phyloP scores from a whole-genome alignment of 2,888 invertebrate genomes.

The Trissolcus brochymenae region DNA sequence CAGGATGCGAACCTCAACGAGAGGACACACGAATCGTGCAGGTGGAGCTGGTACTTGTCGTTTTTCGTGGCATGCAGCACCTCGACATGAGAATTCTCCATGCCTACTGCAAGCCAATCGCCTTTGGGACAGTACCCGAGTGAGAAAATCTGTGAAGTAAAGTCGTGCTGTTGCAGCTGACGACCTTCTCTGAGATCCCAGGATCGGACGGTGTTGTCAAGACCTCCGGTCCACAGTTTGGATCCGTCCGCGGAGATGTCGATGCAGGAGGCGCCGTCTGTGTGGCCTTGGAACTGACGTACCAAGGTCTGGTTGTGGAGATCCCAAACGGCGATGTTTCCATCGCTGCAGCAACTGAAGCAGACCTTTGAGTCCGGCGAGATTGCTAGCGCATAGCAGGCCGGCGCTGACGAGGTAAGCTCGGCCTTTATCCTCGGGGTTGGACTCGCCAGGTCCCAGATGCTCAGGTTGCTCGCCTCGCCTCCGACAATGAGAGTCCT shows the following conservation, averaged over 20 bases:
- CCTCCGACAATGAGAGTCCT: slow-evolving; percentile 96
- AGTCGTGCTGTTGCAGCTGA: slow-evolving; percentile 97
- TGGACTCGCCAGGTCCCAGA: slow-evolving; percentile 96
- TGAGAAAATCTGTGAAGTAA: slow-evolving; percentile 91
- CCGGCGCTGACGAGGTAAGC: slow-evolving; percentile 92
- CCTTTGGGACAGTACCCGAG: slow-evolving; percentile 78
- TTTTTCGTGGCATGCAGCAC: slow-evolving; percentile 91
- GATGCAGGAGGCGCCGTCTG: slow-evolving; percentile 98
- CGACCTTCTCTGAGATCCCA: slow-evolving; percentile 97
- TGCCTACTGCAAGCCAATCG: slow-evolving; percentile 97
- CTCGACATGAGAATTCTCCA: slow-evolving; percentile 97
- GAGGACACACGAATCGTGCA: slow-evolving; percentile 96
- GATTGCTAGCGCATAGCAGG: slow-evolving; percentile 97
- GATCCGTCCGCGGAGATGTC: slow-evolving; percentile 85
- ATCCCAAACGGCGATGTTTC: slow-evolving; percentile 98
- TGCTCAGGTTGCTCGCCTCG: slow-evolving; percentile 94
- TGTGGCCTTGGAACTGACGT: slow-evolving; percentile 95
- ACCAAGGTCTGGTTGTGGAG: slow-evolving; percentile 93
- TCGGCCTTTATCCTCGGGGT: slow-evolving; percentile 95
- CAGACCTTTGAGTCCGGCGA: slow-evolving; percentile 98
- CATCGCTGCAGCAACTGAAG: slow-evolving; percentile 99
- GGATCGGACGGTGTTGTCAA: slow-evolving; percentile 95
- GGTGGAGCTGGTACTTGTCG: slow-evolving; percentile 96
- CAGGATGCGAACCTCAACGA: slow-evolving; percentile 94
- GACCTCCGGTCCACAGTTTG: slow-evolving; percentile 90